Percentiles rank a stretch among this genome's conserved stretches.
These are phyloP conservation scores for Pandion haliaetus DNA, from an alignment of 2,113 vertebrate genomes.

Conservation along the genomic window DNA sequence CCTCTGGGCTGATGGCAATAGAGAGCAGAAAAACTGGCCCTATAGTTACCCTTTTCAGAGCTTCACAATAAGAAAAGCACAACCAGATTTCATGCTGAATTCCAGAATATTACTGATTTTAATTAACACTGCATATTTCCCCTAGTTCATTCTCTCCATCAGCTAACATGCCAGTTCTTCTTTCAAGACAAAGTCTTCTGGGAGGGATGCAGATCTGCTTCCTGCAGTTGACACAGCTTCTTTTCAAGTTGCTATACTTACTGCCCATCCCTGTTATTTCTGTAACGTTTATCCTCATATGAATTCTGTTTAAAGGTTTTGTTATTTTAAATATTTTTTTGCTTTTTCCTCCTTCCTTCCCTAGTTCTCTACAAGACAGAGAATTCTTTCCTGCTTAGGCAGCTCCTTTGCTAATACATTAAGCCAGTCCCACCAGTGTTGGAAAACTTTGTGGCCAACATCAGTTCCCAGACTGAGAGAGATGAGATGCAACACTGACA, in stretches of 20 bases:
- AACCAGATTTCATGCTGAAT: neutral
- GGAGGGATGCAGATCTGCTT: neutral
- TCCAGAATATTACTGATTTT: neutral
- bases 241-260: neutral
- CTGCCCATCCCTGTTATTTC: neutral
- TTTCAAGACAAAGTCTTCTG: neutral
- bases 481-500: neutral
- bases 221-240: neutral
- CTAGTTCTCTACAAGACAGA: neutral
- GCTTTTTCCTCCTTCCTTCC: neutral
- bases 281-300: neutral
- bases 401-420: neutral
- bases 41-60: neutral
- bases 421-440: neutral
- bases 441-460: neutral
- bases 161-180: neutral
- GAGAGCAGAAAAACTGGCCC: neutral
- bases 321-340: neutral
- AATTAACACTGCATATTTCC: neutral
- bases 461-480: neutral
- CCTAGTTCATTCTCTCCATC: neutral
- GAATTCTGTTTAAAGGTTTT: neutral
- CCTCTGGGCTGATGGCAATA: neutral
- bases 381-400: neutral
- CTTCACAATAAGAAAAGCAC: neutral